Evolutionary conservation across 2,113 vertebrate genomes (phyloP), one percentile per base, ranked within the genome.

Genomic region (Puffinus mauretanicus): DNA sequence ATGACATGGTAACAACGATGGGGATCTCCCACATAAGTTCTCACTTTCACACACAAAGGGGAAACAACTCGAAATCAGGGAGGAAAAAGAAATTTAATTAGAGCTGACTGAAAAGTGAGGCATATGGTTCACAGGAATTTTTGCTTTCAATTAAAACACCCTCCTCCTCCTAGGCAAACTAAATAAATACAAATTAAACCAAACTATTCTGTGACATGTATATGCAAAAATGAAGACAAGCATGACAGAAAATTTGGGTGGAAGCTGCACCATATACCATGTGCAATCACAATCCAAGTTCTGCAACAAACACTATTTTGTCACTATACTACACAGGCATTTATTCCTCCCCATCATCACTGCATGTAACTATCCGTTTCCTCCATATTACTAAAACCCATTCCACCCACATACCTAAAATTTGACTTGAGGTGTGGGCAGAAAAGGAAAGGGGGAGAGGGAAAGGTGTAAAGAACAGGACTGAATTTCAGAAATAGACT

Each of bases 61-160:
- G 49, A 80, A 94, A 87, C 12, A 82, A 94, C 67, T 75, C 1
- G 0, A 52, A 79, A 75, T 71, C 26, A 67, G 88, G 80, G 72
- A 97, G 82, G 70, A 75, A 42, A 83, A 70, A 64, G 40, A 86
- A 69, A 80, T 70, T 77, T 82, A 97, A 94, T 90, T 69, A 92
- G 64, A 96, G 76, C n/a, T 66, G 71, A 94, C 72, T 81, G 83
- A 83, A 73, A 77, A 94, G 46, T 8, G 4, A 82, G 54, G 55
- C 76, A 40, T 72, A 65, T 34, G 40, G 58, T 54, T 88, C 40
- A 69, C 40, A 81, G 80, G 82, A 93, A 94, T 83, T 91, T 88
- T 92, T 95, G 46, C 80, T 84, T 91, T 75, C 55, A 92, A 51
- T 81, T 95, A 96, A 38, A 84, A 60, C 38, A 78, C 5, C 32